Conservation (phyloP, 2,113 vertebrate genomes). For the Pyxicephalus adspersus region DNA sequence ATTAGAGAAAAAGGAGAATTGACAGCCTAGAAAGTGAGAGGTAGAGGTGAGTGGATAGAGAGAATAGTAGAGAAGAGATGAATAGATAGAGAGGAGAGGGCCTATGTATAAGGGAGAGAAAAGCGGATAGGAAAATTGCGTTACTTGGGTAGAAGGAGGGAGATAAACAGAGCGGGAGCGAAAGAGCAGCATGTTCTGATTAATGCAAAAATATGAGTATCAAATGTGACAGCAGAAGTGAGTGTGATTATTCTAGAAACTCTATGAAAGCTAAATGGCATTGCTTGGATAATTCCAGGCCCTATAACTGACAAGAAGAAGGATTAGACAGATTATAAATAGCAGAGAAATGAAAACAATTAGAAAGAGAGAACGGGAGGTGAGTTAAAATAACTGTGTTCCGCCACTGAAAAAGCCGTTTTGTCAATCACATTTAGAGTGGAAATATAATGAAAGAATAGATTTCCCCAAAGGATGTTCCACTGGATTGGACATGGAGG, state of each 20-base stretch:
- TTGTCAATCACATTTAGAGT: slow-evolving; percentile 55
- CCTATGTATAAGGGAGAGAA: not conserved
- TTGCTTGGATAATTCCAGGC: slow-evolving; percentile 48
- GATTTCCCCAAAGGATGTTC: slow-evolving; percentile 56
- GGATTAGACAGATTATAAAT: slow-evolving; percentile 57
- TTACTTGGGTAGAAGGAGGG: not conserved
- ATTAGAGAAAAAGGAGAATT: no score
- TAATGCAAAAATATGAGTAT: slow-evolving; percentile 57
- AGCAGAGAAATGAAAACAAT: slow-evolving; percentile 57
- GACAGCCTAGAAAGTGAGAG: no score
- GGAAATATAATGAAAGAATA: slow-evolving; percentile 57
- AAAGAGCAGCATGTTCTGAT: slow-evolving; percentile 8
- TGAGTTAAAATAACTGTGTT: slow-evolving; percentile 51
- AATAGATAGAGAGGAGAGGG: slow-evolving; percentile 51
- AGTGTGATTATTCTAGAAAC: slow-evolving; percentile 49
- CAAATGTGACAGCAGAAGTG: slow-evolving; percentile 42
- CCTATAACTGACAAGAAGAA: slow-evolving; percentile 54
- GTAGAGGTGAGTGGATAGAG: not conserved
- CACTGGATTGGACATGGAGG: slow-evolving; percentile 52
- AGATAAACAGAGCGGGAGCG: slow-evolving; percentile 10
- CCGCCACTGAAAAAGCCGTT: slow-evolving; percentile 51
- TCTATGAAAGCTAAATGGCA: slow-evolving; percentile 53
- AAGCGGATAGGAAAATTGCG: not conserved
- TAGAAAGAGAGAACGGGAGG: slow-evolving; percentile 41
- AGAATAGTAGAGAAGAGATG: not conserved